Evolutionary conservation across 2,797 vertebrate species (phyloP).

Genomic region (Malacoraja senta): DNA sequence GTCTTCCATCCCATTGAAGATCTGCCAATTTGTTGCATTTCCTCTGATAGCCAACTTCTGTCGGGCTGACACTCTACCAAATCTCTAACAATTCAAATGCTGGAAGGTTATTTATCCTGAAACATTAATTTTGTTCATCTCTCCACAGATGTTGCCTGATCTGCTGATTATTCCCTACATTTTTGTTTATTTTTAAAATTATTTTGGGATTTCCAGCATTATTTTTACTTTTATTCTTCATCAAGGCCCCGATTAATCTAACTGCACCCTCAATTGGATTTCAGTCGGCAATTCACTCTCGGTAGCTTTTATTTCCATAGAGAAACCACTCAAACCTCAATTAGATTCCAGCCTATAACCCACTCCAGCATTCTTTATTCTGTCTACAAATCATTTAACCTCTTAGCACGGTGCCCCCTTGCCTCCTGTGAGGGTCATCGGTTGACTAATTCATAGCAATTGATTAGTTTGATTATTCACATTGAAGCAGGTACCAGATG

Average conservation of each 20-base stretch:
- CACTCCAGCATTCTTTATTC: too few species aligned
- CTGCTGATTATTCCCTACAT: too few species aligned
- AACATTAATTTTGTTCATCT: too few species aligned
- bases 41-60: background rate
- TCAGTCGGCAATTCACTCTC: background rate
- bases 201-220: background rate
- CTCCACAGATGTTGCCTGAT: too few species aligned
- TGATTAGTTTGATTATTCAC: background rate
- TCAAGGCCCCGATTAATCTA: too few species aligned
- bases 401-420: background rate
- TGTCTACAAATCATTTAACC: too few species aligned
- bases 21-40: background rate
- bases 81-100: too few species aligned
- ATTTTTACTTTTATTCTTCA: background rate
- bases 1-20: background rate
- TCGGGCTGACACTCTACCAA: background rate
- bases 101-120: too few species aligned
- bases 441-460: background rate
- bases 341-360: background rate
- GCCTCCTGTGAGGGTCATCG: background rate
- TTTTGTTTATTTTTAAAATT: too few species aligned
- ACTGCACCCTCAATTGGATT: background rate
- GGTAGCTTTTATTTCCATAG: background rate
- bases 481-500: background rate
- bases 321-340: background rate